These are phyloP conservation scores for Urophycis tenuis DNA, from an alignment of 2,797 vertebrate species.

Conservation along the genomic window DNA sequence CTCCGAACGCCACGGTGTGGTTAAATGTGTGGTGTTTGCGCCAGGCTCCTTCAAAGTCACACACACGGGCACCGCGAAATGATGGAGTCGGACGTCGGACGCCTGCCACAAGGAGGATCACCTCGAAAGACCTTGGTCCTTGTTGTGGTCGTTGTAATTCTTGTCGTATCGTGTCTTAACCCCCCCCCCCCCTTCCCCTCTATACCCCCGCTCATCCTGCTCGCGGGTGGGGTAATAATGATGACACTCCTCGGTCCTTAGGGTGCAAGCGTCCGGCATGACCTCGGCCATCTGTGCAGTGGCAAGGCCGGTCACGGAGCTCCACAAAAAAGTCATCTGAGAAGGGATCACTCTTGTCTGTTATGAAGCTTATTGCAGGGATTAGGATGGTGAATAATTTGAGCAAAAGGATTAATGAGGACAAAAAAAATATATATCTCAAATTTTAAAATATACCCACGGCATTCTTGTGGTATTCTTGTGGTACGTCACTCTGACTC, in stretches of 20 bases:
- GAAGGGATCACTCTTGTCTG: not conserved
- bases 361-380: not conserved
- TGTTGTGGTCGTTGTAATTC: not conserved
- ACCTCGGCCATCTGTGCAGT: not conserved
- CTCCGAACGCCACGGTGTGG: not conserved
- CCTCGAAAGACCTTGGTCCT: not conserved
- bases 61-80: not conserved
- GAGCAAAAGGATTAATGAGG: not conserved
- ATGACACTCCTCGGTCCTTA: not conserved
- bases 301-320: not conserved
- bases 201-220: not conserved
- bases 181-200: no score
- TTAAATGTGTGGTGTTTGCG: not conserved
- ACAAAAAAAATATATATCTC: not conserved
- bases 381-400: not conserved
- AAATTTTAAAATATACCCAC: not conserved
- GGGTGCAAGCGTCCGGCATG: not conserved
- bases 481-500: not conserved
- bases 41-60: not conserved
- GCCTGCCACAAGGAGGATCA: constrained; percentile 1
- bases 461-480: not conserved
- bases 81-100: not conserved
- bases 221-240: not conserved
- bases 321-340: not conserved
- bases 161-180: not conserved